Base-by-base conservation (phyloP, 2,888 invertebrate genomes). In the Chloroclysta siterata region DNA sequence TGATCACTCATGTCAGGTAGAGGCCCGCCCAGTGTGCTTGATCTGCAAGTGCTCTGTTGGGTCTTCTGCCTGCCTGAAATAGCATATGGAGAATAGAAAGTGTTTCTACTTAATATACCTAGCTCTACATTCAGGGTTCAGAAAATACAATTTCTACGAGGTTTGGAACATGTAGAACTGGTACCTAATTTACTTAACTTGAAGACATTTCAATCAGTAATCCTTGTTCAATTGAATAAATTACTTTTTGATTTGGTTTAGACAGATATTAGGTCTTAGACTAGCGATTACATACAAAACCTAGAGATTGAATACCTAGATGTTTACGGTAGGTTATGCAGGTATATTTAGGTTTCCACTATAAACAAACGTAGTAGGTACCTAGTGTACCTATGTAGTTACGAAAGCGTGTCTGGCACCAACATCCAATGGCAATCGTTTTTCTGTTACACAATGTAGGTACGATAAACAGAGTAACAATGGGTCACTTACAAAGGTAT, bases 1-100 rank as follows among this genome's bases (percentile, higher is more conserved):
- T 97, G 97, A 88, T 99, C 98, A 78, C 95, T 96, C 82, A 98
- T 94, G 84, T 99, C 97, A 4, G 98, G 98, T 81, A 98, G 90
- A 0, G 94, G 93, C 0, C 89, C 90, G 0, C 93, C 94, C 5
- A 94, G 83, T 65, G 94, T 93, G 66, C 86, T 84, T 0, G 88
- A 83, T 56, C 89, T 75, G 5, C 88, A 79, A 6, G 87, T 73
- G 69, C 78, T 94, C 75, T 94, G 94, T 75, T 94, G 94, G 33
- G 89, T 93, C 29, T 94, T 94, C 79, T 93, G 94, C 75, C 96
- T 94, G 69, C 95, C 96, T 96, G 79, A 0, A 80, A 62, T 11
- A 7, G 3, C 4, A 33, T n/a, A 7, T 7, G 6, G 33, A 39
- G 36, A 39, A 39, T 39, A 39, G 36, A 39, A 39, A 39, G 36